Evolutionary conservation across 2,113 vertebrate genomes (phyloP), one percentile per base, ranked within the genome.

Genomic region (Cinclus mexicanus): DNA sequence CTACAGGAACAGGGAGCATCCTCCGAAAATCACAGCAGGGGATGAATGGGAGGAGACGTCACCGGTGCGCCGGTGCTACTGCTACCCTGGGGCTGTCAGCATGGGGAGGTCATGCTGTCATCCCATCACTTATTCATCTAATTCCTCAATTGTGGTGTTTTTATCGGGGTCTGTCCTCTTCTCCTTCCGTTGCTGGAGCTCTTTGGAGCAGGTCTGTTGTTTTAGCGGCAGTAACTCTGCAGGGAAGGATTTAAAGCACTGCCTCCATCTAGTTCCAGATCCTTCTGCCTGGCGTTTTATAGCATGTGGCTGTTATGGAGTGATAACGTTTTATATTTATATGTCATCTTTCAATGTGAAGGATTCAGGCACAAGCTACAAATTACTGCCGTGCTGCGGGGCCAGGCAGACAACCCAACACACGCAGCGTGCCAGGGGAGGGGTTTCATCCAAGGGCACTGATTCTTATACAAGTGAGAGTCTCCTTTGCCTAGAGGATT

Each of bases 281-380:
- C 89, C 95, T 97, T 97, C 94, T 95, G 95, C 94, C 89, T 21
- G 21, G 81, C 72, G 31, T 95, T 97, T 97, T 97, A 97, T 96
- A 91, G 96, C 96, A 93, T 95, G 96, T 96, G 95, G 96, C 96
- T 97, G 95, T 96, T 97, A 94, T n/a, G 91, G 86, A 96, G 95
- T 65, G 95, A 97, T 97, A 97, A 97, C 91, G 61, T 94, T 97
- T 97, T 97, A 96, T 97, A 94, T 94, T 96, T 96, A 70, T 95
- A 75, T 96, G 93, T 95, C 96, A 97, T 97, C 94, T 96, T 94
- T 94, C 95, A 89, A 84, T n/a, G 24, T 83, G 95, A 97, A 96
- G 95, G 94, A 93, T 90, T 80, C 77, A 87, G 1, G 87, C 91
- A n/a, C 83, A 56, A 67, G 83, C 94, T 68, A 84, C 95, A 96